Base-by-base conservation (phyloP, 2,888 invertebrate genomes). In the Aporophyla nigra region DNA sequence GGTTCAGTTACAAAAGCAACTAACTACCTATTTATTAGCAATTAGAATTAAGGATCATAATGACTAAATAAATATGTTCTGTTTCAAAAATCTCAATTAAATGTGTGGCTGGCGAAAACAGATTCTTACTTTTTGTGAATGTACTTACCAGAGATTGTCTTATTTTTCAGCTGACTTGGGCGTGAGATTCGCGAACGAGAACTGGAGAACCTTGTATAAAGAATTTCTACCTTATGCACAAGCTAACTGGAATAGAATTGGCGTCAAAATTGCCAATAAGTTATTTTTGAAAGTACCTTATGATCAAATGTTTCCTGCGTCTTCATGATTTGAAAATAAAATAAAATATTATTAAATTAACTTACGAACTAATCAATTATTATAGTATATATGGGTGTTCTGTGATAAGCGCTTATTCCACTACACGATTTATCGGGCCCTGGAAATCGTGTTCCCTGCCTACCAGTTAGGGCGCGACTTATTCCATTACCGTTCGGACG, bases 151-250 rank as follows among this genome's bases (percentile, higher is more conserved):
- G 46, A 53, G 2, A 7, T 21, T 53, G 12, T 76, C 49, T 12
- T 46, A 84, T 86, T 67, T 97, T 97, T 69, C 94, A 97, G 97
- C 97, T 78, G 94, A 96, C 59, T 92, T 97, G 46, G 97, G 97
- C 10, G 91, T 96, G 68, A 91, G 91, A 43, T 97, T 97, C 83
- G 94, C 96, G 1, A 97, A 97, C 86, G 96, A 97, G 74, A 97
- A 97, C 90, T 98, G 98, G 98, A 96, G 97, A 80, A 84, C 96
- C 4, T 88, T 97, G 54, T 97, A 97, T 90, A 95, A 94, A 49
- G 97, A 97, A 85, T 91, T 97, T 88, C 89, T 97, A 71, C 97
- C 97, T 0, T 95, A 93, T 71, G 95, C 97, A 10, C 95, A 97
- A 82, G 92, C 95, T 27, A 95, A 95, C 84, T 97, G 97, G 97